Evolutionary conservation across 2,113 vertebrate genomes (phyloP), one percentile per base, ranked within the genome.

Genomic region (Calyptommatus sinebrachiatus): DNA sequence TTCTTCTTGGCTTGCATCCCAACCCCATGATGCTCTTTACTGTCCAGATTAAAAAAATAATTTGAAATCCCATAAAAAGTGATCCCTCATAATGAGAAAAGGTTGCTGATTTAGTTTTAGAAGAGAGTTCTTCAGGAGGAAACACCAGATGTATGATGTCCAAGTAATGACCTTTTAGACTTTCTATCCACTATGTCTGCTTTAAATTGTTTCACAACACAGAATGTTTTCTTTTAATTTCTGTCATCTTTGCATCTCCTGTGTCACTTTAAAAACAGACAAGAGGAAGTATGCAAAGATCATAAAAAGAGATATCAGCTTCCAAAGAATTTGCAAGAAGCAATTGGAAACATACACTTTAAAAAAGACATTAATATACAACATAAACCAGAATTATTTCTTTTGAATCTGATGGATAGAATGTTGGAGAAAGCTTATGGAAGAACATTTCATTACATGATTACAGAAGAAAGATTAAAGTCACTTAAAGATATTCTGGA

Each of bases 1-100:
- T 90, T 93, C 85, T 81, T 50, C 80, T 88, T 88, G 84, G 84
- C 85, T 91, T 85, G n/a, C 69, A 88, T 81, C 81, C 90, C 84
- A 89, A 88, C 35, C 87, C 82, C 71, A 71, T 66, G 84, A 91
- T 87, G 74, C 78, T 84, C 71, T 81, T 87, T 80, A 84, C 83
- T 85, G 83, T 76, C 63, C 83, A 68, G 12, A 81, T 1, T 0
- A 87, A 91, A 79, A 90, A 88, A 91, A 86, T 71, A 88, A 63
- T 26, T 86, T 89, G 45, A 83, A 90, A 89, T 84, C 82, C 75
- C 77, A 83, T 79, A 83, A 86, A 86, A 92, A 90, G 88, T 76
- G 90, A 88, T 71, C 78, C 81, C 82, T 85, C 80, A 45, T 78
- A 73, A 82, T 31, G 63, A 82, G 83, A 71, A 88, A 92, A 90